These are phyloP conservation scores for Psylliodes chrysocephalus DNA, from an alignment of 2,888 invertebrate genomes.

Conservation along the genomic window DNA sequence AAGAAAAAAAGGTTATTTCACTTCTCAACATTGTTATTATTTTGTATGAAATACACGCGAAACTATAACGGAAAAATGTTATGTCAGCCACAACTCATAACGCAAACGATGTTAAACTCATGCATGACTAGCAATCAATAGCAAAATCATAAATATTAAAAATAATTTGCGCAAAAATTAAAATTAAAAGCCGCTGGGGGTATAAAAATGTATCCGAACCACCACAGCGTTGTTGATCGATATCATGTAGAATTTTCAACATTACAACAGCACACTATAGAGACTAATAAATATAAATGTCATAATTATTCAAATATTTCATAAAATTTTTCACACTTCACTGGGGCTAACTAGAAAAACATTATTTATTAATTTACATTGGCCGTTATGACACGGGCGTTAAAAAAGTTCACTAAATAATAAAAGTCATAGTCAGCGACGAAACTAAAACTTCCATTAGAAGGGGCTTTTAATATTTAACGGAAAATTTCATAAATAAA, in stretches of 20 bases:
- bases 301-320: slow-evolving; percentile 9
- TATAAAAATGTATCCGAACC: not conserved
- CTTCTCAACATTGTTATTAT: too few relatives aligned
- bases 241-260: slow-evolving; percentile 4
- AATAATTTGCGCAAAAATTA: not conserved
- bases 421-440: not conserved
- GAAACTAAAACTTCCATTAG: not conserved
- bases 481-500: too few relatives aligned
- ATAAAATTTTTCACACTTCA: not conserved
- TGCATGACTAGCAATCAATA: too few relatives aligned
- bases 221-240: slow-evolving; percentile 2
- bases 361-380: slow-evolving; percentile 7
- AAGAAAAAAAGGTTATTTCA: too few relatives aligned
- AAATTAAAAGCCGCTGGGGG: not conserved
- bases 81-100: too few relatives aligned
- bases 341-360: not conserved
- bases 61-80: too few relatives aligned
- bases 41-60: too few relatives aligned
- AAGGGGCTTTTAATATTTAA: too few relatives aligned
- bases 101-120: too few relatives aligned
- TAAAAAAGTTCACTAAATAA: not conserved
- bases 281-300: not conserved
- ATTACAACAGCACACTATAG: not conserved
- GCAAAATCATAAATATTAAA: too few relatives aligned
- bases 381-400: not conserved